Percentiles rank a stretch among this genome's conserved stretches.
Evolutionary conservation across 1,140 invertebrate genomes (phyloP).

Genomic region (Geopemphigus sp.): DNA sequence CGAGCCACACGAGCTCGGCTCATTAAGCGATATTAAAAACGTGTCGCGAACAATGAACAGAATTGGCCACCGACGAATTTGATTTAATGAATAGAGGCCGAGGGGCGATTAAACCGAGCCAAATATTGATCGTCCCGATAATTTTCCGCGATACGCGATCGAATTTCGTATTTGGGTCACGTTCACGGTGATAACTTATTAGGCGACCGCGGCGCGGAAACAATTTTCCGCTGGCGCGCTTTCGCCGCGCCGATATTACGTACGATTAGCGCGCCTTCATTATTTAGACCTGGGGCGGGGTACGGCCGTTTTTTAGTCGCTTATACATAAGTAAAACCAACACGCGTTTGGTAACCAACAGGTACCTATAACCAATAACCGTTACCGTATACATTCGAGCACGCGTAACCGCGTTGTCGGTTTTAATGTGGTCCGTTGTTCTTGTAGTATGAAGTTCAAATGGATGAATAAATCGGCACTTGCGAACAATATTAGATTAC

Average conservation of each 20-base stretch:
- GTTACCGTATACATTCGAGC: too few species aligned
- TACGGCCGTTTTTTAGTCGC: background rate
- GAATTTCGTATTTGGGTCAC: background rate
- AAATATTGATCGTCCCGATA: background rate
- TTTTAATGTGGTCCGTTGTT: too few species aligned
- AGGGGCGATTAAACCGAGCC: background rate
- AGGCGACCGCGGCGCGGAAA: background rate
- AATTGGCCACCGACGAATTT: too few species aligned
- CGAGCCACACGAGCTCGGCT: background rate
- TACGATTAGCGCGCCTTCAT: background rate
- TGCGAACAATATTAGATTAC: too few species aligned
- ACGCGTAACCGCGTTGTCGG: too few species aligned
- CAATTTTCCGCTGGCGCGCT: background rate
- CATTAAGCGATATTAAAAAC: slow-evolving; percentile 1
- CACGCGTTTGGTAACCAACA: too few species aligned
- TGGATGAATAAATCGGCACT: too few species aligned
- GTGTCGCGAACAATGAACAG: background rate
- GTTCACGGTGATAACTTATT: slow-evolving; percentile 5
- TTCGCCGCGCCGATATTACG: background rate
- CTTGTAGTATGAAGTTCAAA: too few species aligned
- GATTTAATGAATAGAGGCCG: too few species aligned
- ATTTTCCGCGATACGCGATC: background rate
- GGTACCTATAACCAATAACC: too few species aligned
- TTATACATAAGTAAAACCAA: background rate
- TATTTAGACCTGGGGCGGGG: background rate